Conservation (phyloP, 2,797 vertebrate genomes). For the Pangasius krempfi region DNA sequence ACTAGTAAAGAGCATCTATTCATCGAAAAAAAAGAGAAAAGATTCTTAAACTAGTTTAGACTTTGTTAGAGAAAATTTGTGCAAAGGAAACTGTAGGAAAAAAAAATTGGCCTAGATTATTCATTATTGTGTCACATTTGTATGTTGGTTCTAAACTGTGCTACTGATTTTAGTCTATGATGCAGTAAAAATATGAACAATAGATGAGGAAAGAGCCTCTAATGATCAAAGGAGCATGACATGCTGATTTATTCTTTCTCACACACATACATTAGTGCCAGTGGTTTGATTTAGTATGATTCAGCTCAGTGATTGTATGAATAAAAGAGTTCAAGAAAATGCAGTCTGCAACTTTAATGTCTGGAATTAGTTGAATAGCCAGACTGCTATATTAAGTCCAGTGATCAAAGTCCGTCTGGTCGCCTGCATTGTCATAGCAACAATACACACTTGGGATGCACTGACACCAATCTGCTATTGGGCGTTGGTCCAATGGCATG, state of each 20-base stretch:
- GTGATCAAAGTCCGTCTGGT: conserved; percentile 4
- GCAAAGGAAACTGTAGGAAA: neutral
- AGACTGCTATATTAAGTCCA: neutral
- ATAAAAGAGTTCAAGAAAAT: neutral
- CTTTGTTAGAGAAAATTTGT: neutral
- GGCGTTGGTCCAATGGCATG: no score
- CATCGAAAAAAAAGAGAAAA: no score
- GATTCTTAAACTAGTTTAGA: neutral
- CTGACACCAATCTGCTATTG: neutral
- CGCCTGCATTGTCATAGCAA: neutral
- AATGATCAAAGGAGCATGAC: neutral
- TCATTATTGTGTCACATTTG: neutral
- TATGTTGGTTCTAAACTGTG: neutral
- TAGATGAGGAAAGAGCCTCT: conserved; percentile 38
- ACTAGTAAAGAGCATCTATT: neutral
- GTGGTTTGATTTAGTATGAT: neutral
- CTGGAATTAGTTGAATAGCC: conserved; percentile 8
- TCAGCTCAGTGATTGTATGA: neutral
- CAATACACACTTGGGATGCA: neutral
- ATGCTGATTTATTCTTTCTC: neutral
- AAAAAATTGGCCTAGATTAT: neutral
- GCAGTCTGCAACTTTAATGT: neutral
- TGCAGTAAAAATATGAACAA: neutral
- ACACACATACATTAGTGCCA: neutral
- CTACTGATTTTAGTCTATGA: neutral